A percentile compares a stretch with the other conserved stretches of the same genome.
Conservation (phyloP, 2,113 vertebrate species). For the Zeus faber region DNA sequence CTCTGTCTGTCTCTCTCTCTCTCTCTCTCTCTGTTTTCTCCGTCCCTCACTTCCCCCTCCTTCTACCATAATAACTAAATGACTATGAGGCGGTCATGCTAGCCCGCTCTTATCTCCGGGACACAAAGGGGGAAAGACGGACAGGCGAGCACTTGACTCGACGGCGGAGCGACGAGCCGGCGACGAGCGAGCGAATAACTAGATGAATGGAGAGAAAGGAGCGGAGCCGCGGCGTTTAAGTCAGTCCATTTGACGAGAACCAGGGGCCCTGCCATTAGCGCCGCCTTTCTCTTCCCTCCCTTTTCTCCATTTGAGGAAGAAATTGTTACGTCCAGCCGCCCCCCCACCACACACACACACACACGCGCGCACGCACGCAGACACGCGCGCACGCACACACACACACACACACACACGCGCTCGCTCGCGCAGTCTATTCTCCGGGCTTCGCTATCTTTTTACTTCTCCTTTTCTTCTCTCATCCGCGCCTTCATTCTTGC, state of each 20-base stretch:
- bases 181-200: slow-evolving; percentile 57
- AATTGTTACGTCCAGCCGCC: too few relatives aligned
- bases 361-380: too few relatives aligned
- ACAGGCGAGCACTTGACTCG: slow-evolving; percentile 90
- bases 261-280: slow-evolving; percentile 86
- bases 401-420: too few relatives aligned
- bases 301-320: slow-evolving; percentile 74
- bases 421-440: too few relatives aligned
- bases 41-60: background rate
- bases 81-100: slow-evolving; percentile 83
- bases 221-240: slow-evolving; percentile 80
- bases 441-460: slow-evolving; percentile 32
- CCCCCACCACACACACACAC: too few relatives aligned
- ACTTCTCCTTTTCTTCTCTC: slow-evolving; percentile 49
- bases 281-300: slow-evolving; percentile 76
- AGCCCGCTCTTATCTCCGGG: slow-evolving; percentile 85
- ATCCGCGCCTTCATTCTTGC: slow-evolving; percentile 84
- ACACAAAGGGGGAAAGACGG: slow-evolving; percentile 80
- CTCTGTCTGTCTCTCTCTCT: slow-evolving; percentile 15
- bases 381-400: too few relatives aligned
- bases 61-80: slow-evolving; percentile 79
- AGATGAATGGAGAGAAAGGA: slow-evolving; percentile 80
- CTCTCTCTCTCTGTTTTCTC: slow-evolving; percentile 17
- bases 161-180: slow-evolving; percentile 77
- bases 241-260: slow-evolving; percentile 93